Base-by-base conservation (phyloP, 2,888 invertebrate genomes). In the Acronicta leporina region DNA sequence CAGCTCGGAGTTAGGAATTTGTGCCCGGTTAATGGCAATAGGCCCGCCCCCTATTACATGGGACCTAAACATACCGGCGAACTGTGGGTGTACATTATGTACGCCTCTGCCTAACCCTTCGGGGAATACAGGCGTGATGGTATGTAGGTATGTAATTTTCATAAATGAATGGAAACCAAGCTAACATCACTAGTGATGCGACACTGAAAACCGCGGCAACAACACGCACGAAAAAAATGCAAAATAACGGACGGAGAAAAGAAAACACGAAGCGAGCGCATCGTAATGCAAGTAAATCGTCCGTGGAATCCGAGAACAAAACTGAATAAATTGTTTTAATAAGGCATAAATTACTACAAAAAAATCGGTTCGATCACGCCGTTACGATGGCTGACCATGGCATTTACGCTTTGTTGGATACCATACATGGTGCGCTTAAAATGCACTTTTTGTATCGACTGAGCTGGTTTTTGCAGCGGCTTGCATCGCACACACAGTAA, bases 321-420 rank as follows among this genome's bases (percentile, higher is more conserved):
- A 88, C 84, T 79, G 89, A 88, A 91, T 91, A 92, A 91, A 92
- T 91, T 89, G 89, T 90, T 92, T 90, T 91, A 93, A 92, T 92
- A 90, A 92, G 88, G 89, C 87, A 89, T 90, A 90, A 88, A 91
- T 89, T 86, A 85, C 81, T 68, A 76, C 83, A 89, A 92, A 87
- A 91, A 87, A 88, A 84, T 83, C 77, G 83, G 75, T 68, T 73
- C 82, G 88, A 91, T 88, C 89, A 85, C 85, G 88, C 83, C 85
- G 93, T 92, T 87, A 89, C 94, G 87, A 89, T 91, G 90, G 90
- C 75, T 92, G 93, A 85, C 90, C 93, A 87, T 94, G 94, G 94
- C 92, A 94, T 94, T 94, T 94, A 94, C 94, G 94, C 88, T 90
- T 87, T 84, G 89, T 81, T 91, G 89, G 68, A 68, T 80, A 75